Percentiles rank a stretch among this genome's conserved stretches.
Conservation (phyloP, 2,797 vertebrate species). For the Lemur catta region DNA sequence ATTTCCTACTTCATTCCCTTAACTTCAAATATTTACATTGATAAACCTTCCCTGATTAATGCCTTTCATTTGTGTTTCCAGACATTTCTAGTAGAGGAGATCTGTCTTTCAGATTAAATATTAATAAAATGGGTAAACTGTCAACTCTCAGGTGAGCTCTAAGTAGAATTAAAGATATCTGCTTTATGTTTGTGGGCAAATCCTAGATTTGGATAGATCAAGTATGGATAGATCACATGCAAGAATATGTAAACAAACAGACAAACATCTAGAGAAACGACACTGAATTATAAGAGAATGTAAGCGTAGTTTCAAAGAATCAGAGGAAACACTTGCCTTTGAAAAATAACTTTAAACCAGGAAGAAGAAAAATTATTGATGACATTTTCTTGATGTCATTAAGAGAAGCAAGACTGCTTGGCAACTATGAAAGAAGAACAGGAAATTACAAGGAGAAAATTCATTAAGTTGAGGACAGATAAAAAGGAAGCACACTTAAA, state of each 20-base stretch:
- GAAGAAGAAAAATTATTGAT: not conserved
- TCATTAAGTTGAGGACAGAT: conserved; percentile 5
- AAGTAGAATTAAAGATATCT: not conserved
- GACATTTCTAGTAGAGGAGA: not conserved
- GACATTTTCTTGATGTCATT: not conserved
- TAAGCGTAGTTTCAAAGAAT: not conserved
- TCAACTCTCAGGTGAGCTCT: not conserved
- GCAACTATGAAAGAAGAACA: not conserved
- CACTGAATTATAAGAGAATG: not conserved
- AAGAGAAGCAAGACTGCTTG: not conserved
- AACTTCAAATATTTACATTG: not conserved
- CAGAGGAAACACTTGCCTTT: conserved; percentile 14
- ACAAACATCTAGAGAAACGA: not conserved
- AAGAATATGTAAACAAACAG: not conserved
- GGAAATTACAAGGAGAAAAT: conserved; percentile 8
- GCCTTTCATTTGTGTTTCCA: not conserved
- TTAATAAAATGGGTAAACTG: not conserved
- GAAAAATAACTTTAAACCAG: not conserved
- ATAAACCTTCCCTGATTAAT: not conserved
- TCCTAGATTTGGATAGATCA: not conserved
- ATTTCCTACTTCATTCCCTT: not conserved
- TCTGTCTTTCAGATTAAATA: not conserved
- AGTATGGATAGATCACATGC: not conserved
- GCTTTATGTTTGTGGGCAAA: not conserved
- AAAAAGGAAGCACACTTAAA: not conserved